Conservation (phyloP, 2,113 vertebrate species). For the Chamaea fasciata region DNA sequence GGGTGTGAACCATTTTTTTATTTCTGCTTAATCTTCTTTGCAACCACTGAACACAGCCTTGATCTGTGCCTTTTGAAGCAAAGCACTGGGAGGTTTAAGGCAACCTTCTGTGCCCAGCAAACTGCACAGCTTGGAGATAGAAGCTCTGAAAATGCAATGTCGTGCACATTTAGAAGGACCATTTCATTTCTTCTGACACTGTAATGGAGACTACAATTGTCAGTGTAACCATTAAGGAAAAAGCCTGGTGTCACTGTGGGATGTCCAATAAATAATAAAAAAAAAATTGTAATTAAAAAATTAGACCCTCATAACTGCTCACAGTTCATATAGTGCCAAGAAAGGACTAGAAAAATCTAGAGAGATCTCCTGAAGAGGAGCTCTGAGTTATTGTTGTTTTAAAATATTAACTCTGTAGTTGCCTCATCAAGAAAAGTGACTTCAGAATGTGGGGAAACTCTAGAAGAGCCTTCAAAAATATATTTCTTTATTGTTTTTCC, state of each 20-base stretch:
- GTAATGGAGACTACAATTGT: neutral
- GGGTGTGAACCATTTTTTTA: neutral
- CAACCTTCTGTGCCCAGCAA: neutral
- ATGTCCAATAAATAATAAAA: neutral
- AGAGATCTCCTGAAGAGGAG: neutral
- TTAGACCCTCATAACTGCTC: neutral
- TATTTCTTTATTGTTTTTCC: neutral
- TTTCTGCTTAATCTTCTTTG: neutral
- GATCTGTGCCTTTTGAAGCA: slow-evolving; percentile 1
- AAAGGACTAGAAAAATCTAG: neutral
- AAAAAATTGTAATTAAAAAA: neutral
- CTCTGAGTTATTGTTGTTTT: neutral
- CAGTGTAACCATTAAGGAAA: neutral
- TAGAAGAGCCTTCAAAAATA: neutral
- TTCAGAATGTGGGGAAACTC: neutral
- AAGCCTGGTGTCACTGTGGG: neutral
- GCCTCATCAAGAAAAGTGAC: neutral
- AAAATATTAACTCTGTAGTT: neutral
- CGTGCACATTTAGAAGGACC: neutral
- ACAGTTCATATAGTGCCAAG: neutral
- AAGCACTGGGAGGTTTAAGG: neutral
- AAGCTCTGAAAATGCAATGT: neutral
- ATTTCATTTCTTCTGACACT: neutral
- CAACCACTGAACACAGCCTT: neutral
- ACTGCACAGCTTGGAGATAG: neutral